A percentile compares a stretch with the other conserved stretches of the same genome.
Conservation (phyloP, 1,140 invertebrate species). For the Melanaphis sacchari region DNA sequence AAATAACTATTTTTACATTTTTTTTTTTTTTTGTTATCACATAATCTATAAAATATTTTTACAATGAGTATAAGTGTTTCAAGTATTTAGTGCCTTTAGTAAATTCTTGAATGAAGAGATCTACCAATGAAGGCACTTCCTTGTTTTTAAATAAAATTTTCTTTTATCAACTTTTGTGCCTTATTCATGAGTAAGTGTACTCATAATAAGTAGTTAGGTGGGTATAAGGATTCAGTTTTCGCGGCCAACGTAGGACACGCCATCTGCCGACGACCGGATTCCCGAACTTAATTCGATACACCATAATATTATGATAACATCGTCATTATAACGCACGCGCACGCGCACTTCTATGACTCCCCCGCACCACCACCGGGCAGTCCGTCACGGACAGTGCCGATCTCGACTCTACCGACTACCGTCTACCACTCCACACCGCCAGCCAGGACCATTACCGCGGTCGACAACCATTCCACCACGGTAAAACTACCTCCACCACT, state of each 20-base stretch:
- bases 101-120: too few species aligned
- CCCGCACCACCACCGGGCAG: background rate
- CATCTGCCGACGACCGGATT: background rate
- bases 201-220: background rate
- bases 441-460: background rate
- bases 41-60: too few species aligned
- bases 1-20: too few species aligned
- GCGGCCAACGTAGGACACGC: background rate
- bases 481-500: background rate
- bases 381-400: background rate
- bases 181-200: background rate
- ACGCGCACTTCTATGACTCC: background rate
- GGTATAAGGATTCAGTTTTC: background rate
- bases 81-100: too few species aligned
- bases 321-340: background rate
- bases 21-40: too few species aligned
- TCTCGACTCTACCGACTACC: background rate
- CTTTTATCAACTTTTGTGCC: too few species aligned
- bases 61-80: too few species aligned
- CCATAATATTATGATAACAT: background rate
- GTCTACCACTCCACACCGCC: background rate
- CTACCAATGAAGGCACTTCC: too few species aligned
- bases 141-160: too few species aligned
- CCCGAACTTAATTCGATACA: background rate
- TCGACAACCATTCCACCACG: background rate